Percentiles rank a stretch among this genome's conserved stretches.
Evolutionary conservation across 1,140 invertebrate species (phyloP).

Genomic region (Euwallacea fornicatus): DNA sequence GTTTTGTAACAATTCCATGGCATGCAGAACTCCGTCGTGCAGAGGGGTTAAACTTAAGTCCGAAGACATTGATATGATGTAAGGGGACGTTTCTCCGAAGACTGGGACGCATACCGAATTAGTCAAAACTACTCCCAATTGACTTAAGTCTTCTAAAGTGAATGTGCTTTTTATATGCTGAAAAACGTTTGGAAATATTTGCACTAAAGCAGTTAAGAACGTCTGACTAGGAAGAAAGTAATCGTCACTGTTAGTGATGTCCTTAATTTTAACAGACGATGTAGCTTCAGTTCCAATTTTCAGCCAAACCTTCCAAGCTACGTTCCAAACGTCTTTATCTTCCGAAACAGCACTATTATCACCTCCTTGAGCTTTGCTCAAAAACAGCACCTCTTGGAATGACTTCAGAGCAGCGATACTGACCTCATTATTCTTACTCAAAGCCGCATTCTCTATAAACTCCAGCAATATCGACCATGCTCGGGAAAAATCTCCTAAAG

Average conservation of each 20-base stretch:
- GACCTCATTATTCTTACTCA: conserved; percentile 92
- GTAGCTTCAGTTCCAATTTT: conserved; percentile 81
- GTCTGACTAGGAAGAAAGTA: conserved; percentile 82
- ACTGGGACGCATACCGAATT: conserved; percentile 80
- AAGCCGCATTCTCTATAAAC: conserved; percentile 89
- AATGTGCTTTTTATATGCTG: conserved; percentile 83
- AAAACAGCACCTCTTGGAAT: conserved; percentile 89
- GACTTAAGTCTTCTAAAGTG: conserved; percentile 73
- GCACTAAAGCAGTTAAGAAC: conserved; percentile 89
- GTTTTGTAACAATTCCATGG: conserved; percentile 79
- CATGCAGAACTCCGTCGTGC: conserved; percentile 79
- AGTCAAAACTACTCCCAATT: conserved; percentile 77
- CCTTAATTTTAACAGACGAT: conserved; percentile 62
- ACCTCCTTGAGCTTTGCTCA: conserved; percentile 55
- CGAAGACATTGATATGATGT: conserved; percentile 72
- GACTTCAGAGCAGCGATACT: conserved; percentile 92
- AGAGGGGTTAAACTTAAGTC: conserved; percentile 78
- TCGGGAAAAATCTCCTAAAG: conserved; percentile 86
- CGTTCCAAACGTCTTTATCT: conserved; percentile 70
- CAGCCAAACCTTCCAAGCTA: conserved; percentile 84
- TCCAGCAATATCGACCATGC: conserved; percentile 92
- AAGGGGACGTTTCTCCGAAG: conserved; percentile 78
- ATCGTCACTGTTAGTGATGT: conserved; percentile 51
- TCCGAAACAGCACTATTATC: conserved; percentile 53
- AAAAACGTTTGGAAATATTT: conserved; percentile 93